phyloP scores from a whole-genome alignment of 1,140 invertebrate genomes.

The Melanaphis sacchari region DNA sequence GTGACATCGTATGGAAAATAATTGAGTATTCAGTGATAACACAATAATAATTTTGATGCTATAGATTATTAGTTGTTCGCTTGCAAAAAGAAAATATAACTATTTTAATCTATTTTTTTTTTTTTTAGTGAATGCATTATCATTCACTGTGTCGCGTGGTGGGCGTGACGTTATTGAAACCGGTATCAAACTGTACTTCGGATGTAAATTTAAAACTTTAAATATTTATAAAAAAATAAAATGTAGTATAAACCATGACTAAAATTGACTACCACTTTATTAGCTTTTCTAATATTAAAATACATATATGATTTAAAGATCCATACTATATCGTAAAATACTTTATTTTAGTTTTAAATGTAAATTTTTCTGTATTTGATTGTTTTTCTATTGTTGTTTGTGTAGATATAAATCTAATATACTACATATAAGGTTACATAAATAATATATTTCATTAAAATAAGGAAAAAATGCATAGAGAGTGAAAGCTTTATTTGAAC shows the following conservation, averaged over 20 bases:
- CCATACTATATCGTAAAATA: too few relatives aligned
- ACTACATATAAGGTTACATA: not conserved
- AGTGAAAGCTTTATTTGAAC: too few relatives aligned
- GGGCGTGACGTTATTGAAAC: not conserved
- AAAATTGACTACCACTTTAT: not conserved
- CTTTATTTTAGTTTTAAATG: not conserved
- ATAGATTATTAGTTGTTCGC: not conserved
- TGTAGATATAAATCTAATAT: not conserved
- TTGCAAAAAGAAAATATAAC: not conserved
- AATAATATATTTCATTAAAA: not conserved
- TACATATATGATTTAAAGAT: not conserved
- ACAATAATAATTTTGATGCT: not conserved
- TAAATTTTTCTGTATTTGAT: not conserved
- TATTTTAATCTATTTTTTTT: not conserved
- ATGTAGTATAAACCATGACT: not conserved
- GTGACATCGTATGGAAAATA: too few relatives aligned
- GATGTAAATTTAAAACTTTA: not conserved
- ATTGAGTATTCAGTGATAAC: not conserved
- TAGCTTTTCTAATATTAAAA: not conserved
- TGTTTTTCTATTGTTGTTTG: not conserved
- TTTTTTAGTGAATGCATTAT: not conserved
- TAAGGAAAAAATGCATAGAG: not conserved
- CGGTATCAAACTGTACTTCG: not conserved
- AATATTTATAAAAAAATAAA: not conserved
- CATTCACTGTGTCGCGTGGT: too few relatives aligned